These are phyloP conservation scores for Heteropelma amictum DNA, from an alignment of 2,888 invertebrate genomes.

Conservation along the genomic window DNA sequence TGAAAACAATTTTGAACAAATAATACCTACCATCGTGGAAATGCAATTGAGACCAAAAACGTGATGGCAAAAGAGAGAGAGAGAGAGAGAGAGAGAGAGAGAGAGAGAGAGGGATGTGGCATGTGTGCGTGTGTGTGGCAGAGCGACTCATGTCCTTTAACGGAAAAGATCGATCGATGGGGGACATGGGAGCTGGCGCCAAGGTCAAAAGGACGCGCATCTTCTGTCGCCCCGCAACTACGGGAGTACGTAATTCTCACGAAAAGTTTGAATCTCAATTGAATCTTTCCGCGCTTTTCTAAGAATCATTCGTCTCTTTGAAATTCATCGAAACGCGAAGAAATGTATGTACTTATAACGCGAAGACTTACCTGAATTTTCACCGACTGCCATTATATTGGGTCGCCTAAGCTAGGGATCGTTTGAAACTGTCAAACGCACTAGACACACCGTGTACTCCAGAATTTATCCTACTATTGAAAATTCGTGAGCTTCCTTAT, in stretches of 20 bases:
- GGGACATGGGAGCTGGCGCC: neutral
- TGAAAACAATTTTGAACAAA: neutral
- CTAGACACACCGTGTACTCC: neutral
- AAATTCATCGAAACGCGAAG: neutral
- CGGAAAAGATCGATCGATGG: slow-evolving; percentile 21
- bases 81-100: neutral
- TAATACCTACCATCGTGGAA: no score
- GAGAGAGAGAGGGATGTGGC: neutral
- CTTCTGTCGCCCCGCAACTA: neutral
- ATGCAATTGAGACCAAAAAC: no score
- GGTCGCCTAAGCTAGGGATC: neutral
- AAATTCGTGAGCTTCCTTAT: no score
- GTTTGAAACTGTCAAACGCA: neutral
- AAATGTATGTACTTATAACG: neutral
- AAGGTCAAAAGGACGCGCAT: slow-evolving; percentile 48
- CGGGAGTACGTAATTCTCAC: no score
- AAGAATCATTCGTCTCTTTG: neutral
- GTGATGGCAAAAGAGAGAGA: neutral
- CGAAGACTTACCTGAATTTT: slow-evolving; percentile 22
- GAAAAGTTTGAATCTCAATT: no score
- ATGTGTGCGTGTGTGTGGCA: no score
- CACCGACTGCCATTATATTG: slow-evolving; percentile 41
- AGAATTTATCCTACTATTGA: no score
- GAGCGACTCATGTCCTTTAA: slow-evolving; percentile 7
- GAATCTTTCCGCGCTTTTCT: no score